Conservation (phyloP, 2,113 vertebrate genomes). For the Thamnophis sirtalis region DNA sequence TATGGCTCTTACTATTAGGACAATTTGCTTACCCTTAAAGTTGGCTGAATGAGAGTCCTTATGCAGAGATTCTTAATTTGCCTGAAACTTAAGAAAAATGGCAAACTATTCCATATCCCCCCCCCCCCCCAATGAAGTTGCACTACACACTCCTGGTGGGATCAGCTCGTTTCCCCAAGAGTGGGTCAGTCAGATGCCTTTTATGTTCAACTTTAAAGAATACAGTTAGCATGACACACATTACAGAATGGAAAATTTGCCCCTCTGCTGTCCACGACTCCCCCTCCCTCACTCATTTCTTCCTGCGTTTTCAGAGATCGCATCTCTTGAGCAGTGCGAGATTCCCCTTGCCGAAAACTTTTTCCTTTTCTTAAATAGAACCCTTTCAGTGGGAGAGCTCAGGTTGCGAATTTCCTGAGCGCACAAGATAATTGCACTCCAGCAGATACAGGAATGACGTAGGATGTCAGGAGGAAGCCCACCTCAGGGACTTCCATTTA, state of each 20-base stretch:
- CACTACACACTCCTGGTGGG: too few species aligned
- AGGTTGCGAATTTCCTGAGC: constrained; percentile 59
- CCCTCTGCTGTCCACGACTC: accelerated
- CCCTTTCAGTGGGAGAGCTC: constrained; percentile 47
- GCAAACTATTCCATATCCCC: neutral
- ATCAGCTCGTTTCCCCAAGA: neutral
- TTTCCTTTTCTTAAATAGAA: constrained; percentile 23
- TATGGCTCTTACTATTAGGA: neutral
- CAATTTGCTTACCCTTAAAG: neutral
- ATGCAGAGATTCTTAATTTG: neutral
- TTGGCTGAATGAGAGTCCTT: too few species aligned
- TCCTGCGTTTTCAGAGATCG: constrained; percentile 35
- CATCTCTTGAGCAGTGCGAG: constrained; percentile 34
- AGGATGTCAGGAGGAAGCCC: constrained; percentile 46
- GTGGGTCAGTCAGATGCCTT: neutral
- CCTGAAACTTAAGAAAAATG: neutral
- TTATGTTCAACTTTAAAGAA: constrained; percentile 45
- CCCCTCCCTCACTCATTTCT: neutral
- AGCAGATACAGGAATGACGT: constrained; percentile 47
- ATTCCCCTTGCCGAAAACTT: constrained; percentile 31
- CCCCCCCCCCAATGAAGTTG: neutral
- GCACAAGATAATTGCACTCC: constrained; percentile 61
- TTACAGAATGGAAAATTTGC: neutral
- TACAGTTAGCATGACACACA: constrained; percentile 33
- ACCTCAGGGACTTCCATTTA: constrained; percentile 57